Conservation (phyloP, 2,888 invertebrate species). For the Leptopilina myrica region DNA sequence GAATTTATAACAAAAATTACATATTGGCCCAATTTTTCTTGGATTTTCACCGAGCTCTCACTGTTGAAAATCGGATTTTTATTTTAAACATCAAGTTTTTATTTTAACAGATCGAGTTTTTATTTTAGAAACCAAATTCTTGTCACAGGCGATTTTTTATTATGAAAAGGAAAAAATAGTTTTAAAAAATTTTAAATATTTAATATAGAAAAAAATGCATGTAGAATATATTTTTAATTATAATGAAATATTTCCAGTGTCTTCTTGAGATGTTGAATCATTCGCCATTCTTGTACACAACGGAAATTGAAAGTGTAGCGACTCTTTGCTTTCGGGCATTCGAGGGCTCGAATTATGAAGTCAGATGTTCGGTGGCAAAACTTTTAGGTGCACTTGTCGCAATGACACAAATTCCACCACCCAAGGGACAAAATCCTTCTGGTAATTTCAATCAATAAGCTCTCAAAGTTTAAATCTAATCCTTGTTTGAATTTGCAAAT, state of each 20-base stretch:
- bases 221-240: background rate
- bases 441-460: slow-evolving; percentile 63
- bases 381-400: slow-evolving; percentile 92
- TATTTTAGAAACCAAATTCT: too few species aligned
- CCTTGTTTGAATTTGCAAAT: background rate
- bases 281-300: slow-evolving; percentile 89
- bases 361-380: slow-evolving; percentile 93
- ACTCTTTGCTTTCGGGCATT: slow-evolving; percentile 94
- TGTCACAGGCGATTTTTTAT: too few species aligned
- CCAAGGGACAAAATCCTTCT: slow-evolving; percentile 78
- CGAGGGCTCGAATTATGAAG: slow-evolving; percentile 95
- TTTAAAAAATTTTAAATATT: too few species aligned
- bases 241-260: slow-evolving; percentile 79
- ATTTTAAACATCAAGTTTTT: too few species aligned
- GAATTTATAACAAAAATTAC: too few species aligned
- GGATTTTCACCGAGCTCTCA: too few species aligned
- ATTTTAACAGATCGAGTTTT: too few species aligned
- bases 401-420: slow-evolving; percentile 85
- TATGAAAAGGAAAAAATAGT: too few species aligned
- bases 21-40: too few species aligned
- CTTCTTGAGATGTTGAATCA: slow-evolving; percentile 93
- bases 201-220: background rate
- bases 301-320: slow-evolving; percentile 93
- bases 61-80: too few species aligned
- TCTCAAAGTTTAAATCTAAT: background rate